Evolutionary conservation across 2,888 invertebrate species (phyloP).

Genomic region (Chrysodeixis includens): DNA sequence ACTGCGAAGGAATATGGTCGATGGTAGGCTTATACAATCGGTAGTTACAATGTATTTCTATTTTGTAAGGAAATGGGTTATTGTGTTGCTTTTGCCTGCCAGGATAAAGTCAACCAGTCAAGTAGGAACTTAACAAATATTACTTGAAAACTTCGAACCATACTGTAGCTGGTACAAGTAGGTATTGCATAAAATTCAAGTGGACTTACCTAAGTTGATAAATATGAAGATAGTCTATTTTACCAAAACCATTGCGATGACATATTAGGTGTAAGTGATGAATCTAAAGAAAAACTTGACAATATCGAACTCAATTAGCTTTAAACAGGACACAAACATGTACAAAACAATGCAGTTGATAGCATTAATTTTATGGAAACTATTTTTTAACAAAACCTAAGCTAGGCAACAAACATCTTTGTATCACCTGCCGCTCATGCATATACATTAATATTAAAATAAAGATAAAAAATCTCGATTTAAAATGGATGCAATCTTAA

Average conservation of each 20-base stretch:
- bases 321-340: conserved; percentile 4
- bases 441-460: conserved; percentile 30
- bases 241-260: too few relatives aligned
- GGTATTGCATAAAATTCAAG: too few relatives aligned
- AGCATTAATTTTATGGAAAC: conserved; percentile 46
- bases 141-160: too few relatives aligned
- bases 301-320: neutral
- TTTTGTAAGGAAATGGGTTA: conserved; percentile 29
- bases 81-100: conserved; percentile 26
- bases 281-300: neutral
- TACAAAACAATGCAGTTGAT: conserved; percentile 15
- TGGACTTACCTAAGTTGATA: too few relatives aligned
- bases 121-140: neutral
- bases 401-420: conserved; percentile 33
- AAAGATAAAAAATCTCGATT: conserved; percentile 42
- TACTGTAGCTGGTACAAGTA: too few relatives aligned
- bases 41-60: conserved; percentile 13
- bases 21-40: neutral
- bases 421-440: conserved; percentile 37
- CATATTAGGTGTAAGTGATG: neutral
- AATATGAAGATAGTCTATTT: neutral
- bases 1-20: neutral
- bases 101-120: conserved; percentile 4
- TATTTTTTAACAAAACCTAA: conserved; percentile 38
- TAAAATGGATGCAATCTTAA: conserved; percentile 25